Evolutionary conservation across 1,140 invertebrate genomes (phyloP), one percentile per base, ranked within the genome.

Genomic region (Heliconius melpomene): DNA sequence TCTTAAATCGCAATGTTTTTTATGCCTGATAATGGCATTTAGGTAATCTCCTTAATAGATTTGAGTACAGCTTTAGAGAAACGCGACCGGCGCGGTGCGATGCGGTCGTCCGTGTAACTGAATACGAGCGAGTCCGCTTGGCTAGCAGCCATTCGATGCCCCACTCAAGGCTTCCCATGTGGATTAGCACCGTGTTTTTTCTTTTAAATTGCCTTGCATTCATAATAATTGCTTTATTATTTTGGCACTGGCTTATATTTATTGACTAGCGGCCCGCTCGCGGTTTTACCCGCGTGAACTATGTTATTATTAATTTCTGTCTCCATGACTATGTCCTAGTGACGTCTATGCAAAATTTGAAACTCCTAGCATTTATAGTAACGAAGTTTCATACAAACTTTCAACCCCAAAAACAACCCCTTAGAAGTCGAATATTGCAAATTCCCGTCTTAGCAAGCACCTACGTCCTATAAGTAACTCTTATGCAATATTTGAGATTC

Each of bases 111-210:
- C 88, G 83, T 87, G 92, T 90, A 92, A 93, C 90, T 87, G 79
- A 90, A 92, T 86, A 86, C 85, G 84, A 66, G 75, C 73, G 76
- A 83, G 86, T 84, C 54, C 76, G 78, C 82, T 72, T 73, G 75
- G 66, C 79, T 46, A 46, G 84, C 81, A 76, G 89, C 75, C 83
- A 94, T 83, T 77, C 85, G 88, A 94, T 84, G 89, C 86, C 76
- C 75, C 70, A 85, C 86, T 91, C 91, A 94, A 94, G 92, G 92
- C 87, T 94, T 90, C 90, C 87, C 87, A 91, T 92, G 85, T 89
- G 89, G 86, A 94, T 94, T 94, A 92, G 84, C 86, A 84, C 83
- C 78, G 87, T 85, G 88, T 90, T 88, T 93, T 90, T 46, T 90
- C 84, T 93, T 88, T 87, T 87, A 79, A 88, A 87, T 84, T 82